These are phyloP conservation scores for Nasonia longicornis DNA, from an alignment of 1,140 invertebrate genomes.

Conservation along the genomic window DNA sequence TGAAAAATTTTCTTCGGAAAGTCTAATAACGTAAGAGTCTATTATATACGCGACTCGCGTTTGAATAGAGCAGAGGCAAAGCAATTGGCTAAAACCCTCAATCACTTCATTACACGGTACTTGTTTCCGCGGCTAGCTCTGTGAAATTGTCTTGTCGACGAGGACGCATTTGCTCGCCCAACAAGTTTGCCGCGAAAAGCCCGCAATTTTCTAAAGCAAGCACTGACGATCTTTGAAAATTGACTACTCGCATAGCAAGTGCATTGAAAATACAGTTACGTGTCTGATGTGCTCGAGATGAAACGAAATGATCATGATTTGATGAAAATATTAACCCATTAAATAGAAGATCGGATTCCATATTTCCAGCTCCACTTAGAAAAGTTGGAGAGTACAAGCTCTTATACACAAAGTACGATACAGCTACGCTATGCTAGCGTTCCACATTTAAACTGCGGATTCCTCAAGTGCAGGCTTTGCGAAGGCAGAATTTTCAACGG, in stretches of 20 bases:
- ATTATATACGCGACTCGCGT: not conserved
- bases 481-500: too few relatives aligned
- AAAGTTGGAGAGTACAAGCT: too few relatives aligned
- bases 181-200: not conserved
- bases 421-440: too few relatives aligned
- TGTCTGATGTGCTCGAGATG: too few relatives aligned
- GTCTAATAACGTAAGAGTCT: not conserved
- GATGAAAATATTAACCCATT: too few relatives aligned
- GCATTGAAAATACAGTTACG: not conserved
- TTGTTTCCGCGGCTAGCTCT: not conserved
- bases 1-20: not conserved
- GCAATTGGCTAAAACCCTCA: conserved; percentile 30
- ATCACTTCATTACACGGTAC: conserved; percentile 30
- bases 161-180: not conserved
- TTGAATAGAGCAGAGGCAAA: not conserved
- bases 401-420: too few relatives aligned
- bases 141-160: conserved; percentile 22
- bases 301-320: too few relatives aligned
- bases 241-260: not conserved
- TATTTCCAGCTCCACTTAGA: too few relatives aligned
- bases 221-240: conserved; percentile 10
- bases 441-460: not conserved
- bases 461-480: too few relatives aligned
- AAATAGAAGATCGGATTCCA: too few relatives aligned
- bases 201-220: conserved; percentile 24